Percentiles rank a stretch among this genome's conserved stretches.
These are phyloP conservation scores for Centruroides vittatus DNA, from an alignment of 1,140 invertebrate species.

Conservation along the genomic window DNA sequence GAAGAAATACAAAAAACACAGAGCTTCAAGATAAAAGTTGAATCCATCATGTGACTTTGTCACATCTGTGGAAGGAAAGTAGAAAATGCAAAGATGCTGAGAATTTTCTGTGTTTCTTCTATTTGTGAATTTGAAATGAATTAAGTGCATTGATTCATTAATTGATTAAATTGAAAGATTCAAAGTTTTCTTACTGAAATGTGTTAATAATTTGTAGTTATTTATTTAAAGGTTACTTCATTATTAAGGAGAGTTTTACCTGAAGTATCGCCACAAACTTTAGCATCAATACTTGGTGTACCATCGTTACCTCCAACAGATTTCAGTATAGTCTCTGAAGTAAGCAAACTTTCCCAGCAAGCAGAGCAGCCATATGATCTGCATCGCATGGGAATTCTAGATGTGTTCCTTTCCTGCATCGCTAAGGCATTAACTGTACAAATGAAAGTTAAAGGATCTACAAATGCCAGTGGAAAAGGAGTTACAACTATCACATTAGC, in stretches of 20 bases:
- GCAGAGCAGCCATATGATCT: slow-evolving; percentile 38
- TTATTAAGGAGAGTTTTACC: slow-evolving; percentile 66
- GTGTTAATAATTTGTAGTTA: too few species aligned
- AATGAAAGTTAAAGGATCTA: slow-evolving; percentile 57
- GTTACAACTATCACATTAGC: slow-evolving; percentile 31
- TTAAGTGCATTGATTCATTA: too few species aligned
- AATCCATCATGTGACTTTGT: too few species aligned
- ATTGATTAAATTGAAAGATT: too few species aligned
- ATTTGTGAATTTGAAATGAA: too few species aligned
- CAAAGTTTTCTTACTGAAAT: too few species aligned
- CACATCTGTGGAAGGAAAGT: too few species aligned
- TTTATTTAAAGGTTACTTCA: slow-evolving; percentile 44
- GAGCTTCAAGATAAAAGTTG: too few species aligned
- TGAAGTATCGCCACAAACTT: slow-evolving; percentile 47
- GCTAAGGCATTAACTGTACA: slow-evolving; percentile 74
- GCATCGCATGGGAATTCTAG: slow-evolving; percentile 48
- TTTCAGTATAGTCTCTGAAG: slow-evolving; percentile 44
- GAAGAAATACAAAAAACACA: too few species aligned
- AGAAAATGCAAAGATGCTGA: too few species aligned
- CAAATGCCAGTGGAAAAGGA: slow-evolving; percentile 40
- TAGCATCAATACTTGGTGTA: slow-evolving; percentile 45
- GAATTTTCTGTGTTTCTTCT: too few species aligned
- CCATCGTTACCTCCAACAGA: slow-evolving; percentile 54
- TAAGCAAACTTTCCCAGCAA: slow-evolving; percentile 26
- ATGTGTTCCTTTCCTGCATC: slow-evolving; percentile 73